phyloP scores from a whole-genome alignment of 2,888 invertebrate genomes.

The Pterobdella sp. region DNA sequence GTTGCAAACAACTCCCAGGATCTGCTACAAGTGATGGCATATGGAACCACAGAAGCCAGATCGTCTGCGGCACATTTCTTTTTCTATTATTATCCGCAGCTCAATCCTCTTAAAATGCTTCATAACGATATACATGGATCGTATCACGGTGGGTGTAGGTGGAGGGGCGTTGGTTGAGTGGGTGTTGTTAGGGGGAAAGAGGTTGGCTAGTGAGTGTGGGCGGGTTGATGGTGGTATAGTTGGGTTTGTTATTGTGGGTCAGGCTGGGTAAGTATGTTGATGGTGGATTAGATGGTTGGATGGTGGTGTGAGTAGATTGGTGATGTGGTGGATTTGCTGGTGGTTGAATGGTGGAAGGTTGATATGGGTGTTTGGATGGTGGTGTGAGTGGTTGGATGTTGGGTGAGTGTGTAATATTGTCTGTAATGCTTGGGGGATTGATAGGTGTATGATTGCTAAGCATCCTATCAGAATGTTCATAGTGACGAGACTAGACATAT shows the following conservation, averaged over 20 bases:
- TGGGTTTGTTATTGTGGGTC: neutral
- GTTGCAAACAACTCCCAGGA: no score
- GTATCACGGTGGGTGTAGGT: conserved; percentile 51
- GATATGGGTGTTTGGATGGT: neutral
- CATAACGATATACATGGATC: conserved; percentile 50
- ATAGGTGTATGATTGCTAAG: neutral
- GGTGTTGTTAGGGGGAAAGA: neutral
- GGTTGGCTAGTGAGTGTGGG: no score
- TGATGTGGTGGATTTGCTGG: neutral
- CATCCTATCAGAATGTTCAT: no score
- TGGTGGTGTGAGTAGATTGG: neutral
- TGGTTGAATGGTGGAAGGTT: neutral
- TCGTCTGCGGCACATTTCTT: conserved; percentile 91
- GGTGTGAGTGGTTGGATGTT: neutral
- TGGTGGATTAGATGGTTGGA: neutral
- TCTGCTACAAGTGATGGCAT: conserved; percentile 86
- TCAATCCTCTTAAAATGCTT: conserved; percentile 86
- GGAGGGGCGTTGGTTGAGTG: neutral
- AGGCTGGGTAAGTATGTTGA: neutral
- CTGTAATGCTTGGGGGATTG: neutral
- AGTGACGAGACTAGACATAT: no score
- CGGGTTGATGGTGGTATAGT: neutral
- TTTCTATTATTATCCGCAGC: conserved; percentile 98
- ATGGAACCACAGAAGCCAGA: conserved; percentile 84
- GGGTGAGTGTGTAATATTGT: neutral